Conservation (phyloP, 2,888 invertebrate genomes). For the Anarsia innoxiella region DNA sequence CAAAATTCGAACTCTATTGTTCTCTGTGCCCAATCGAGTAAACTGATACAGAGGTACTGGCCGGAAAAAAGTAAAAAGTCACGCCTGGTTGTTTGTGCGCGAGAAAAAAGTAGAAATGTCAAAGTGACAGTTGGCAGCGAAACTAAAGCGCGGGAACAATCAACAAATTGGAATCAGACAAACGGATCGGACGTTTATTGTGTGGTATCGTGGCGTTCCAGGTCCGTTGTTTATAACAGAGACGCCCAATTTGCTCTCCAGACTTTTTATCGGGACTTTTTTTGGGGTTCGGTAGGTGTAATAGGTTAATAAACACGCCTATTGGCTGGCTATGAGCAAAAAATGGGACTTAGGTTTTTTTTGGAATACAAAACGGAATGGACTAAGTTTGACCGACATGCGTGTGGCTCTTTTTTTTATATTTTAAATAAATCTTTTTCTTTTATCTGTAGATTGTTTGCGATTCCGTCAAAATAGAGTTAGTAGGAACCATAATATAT, state of each 20-base stretch:
- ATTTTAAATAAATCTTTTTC: too few relatives aligned
- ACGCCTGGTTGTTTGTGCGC: too few relatives aligned
- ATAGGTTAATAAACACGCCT: slow-evolving; percentile 68
- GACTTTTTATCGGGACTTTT: slow-evolving; percentile 60
- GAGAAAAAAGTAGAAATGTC: slow-evolving; percentile 28
- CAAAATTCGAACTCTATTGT: slow-evolving; percentile 23
- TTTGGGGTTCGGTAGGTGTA: slow-evolving; percentile 63
- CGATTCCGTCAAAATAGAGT: too few relatives aligned
- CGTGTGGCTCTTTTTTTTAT: too few relatives aligned
- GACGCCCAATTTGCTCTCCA: slow-evolving; percentile 71
- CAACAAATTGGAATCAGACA: slow-evolving; percentile 62
- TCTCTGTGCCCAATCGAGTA: slow-evolving; percentile 24
- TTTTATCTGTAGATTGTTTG: too few relatives aligned
- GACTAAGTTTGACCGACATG: too few relatives aligned
- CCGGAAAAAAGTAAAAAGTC: slow-evolving; percentile 33
- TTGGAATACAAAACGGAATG: too few relatives aligned
- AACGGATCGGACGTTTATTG: slow-evolving; percentile 71
- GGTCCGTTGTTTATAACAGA: slow-evolving; percentile 72
- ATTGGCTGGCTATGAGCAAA: too few relatives aligned
- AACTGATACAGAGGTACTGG: slow-evolving; percentile 16
- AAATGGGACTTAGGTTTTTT: too few relatives aligned
- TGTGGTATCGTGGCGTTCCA: slow-evolving; percentile 70
- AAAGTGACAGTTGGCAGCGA: slow-evolving; percentile 3
- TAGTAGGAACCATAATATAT: too few relatives aligned
- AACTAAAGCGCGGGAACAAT: slow-evolving; percentile 60